Conservation (phyloP, 1,140 invertebrate genomes). For the Drosophila pseudoananassae region DNA sequence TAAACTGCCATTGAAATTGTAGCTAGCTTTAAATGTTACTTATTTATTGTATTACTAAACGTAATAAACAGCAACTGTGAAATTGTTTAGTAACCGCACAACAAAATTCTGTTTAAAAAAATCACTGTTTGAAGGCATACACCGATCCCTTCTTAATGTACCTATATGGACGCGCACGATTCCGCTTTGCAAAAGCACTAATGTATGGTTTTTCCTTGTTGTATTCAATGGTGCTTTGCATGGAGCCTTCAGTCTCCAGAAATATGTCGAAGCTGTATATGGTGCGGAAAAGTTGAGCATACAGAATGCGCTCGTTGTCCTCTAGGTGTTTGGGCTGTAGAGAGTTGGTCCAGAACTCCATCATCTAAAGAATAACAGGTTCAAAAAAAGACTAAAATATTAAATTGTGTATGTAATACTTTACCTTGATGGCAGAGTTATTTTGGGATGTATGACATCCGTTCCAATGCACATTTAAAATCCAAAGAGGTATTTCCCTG, state of each 20-base stretch:
- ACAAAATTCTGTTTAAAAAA: constrained; percentile 1
- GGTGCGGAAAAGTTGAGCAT: constrained; percentile 91
- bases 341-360: constrained; percentile 90
- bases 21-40: constrained; percentile 48
- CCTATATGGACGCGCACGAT: constrained; percentile 68
- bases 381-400: neutral
- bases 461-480: constrained; percentile 89
- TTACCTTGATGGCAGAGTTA: constrained; percentile 89
- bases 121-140: constrained; percentile 72
- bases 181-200: constrained; percentile 69
- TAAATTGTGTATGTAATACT: constrained; percentile 1
- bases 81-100: constrained; percentile 46
- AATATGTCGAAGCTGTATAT: constrained; percentile 94
- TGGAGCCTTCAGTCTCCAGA: constrained; percentile 89
- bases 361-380: constrained; percentile 85
- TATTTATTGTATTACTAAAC: constrained; percentile 61
- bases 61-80: constrained; percentile 49
- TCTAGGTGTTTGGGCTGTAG: constrained; percentile 64
- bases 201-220: constrained; percentile 75
- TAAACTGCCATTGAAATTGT: constrained; percentile 48
- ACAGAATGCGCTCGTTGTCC: constrained; percentile 85
- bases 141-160: constrained; percentile 67
- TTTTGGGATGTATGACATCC: constrained; percentile 87
- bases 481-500: constrained; percentile 90
- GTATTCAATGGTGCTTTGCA: constrained; percentile 86